Base-by-base conservation (phyloP, 2,888 invertebrate species). In the Leucania comma region DNA sequence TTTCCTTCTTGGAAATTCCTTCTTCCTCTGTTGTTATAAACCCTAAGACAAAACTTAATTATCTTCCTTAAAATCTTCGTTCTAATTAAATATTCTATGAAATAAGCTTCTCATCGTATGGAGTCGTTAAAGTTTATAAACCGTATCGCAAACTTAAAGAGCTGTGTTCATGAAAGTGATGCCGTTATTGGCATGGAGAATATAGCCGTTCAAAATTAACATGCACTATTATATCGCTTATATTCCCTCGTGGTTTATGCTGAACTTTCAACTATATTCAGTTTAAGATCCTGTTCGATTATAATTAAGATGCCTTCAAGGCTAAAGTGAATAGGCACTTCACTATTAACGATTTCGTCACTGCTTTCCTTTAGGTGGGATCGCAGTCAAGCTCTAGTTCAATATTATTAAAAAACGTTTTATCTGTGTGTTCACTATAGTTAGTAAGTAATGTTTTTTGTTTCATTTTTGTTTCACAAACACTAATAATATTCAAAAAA, bases 161-260 rank as follows among this genome's bases (percentile, higher is more conserved):
- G 67, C 64, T 59, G 42, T 67, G 42, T 56, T 78, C 61, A 68
- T 61, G 56, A 53, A 50, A 54, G 54, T 48, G 62, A 58, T 12
- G 42, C 50, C 35, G 20, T 62, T 73, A 78, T 66, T 68, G 65
- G 32, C 46, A 22, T 22, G 32, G 22, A 58, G 32, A 46, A 74
- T 71, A 78, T 72, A 72, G 66, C 38, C 42, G 42, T 66, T 67
- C 65, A 68, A 66, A 68, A 66, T 63, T 79, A 75, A 72, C 67
- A 75, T 75, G 46, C 38, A 58, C 14, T 51, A 53, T 46, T 35
- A 50, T 64, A 61, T 61, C 24, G 50, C 6, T 48, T 57, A 20
- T 42, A 12, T 68, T 61, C 42, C 42, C 65, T 59, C 10, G 56
- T 72, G 54, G 51, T 54, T 51, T 42, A 48, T 17, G 50, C 38